These are phyloP conservation scores for Spilarctia lutea DNA, from an alignment of 2,888 invertebrate species.

Conservation along the genomic window DNA sequence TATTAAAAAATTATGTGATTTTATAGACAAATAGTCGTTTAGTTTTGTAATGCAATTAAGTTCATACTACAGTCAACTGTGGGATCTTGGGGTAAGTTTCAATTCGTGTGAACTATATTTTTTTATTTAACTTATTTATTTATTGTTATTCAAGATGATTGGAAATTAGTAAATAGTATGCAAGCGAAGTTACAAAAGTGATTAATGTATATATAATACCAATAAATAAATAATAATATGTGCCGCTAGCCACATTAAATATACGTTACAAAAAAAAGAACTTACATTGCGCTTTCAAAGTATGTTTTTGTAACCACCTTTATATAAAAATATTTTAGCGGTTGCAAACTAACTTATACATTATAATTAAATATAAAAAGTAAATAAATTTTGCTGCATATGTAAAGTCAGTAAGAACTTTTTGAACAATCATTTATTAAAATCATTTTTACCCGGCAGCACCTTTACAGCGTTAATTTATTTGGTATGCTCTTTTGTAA, in stretches of 20 bases:
- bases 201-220: no score
- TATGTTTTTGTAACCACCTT: no score
- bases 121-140: no score
- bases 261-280: no score
- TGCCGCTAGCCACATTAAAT: no score
- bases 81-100: conserved; percentile 68
- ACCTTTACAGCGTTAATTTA: background rate
- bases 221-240: no score
- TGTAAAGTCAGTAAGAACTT: no score
- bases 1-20: conserved; percentile 24
- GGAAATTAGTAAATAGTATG: background rate
- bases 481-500: no score
- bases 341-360: background rate
- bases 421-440: background rate
- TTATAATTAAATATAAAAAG: background rate
- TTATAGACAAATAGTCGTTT: conserved; percentile 6
- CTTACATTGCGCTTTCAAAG: background rate
- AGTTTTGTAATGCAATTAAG: conserved; percentile 56
- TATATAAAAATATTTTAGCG: no score
- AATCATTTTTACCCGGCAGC: background rate
- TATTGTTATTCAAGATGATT: background rate
- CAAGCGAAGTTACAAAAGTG: no score
- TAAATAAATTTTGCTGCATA: no score
- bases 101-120: background rate
- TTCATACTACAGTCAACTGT: conserved; percentile 64